Evolutionary conservation across 2,113 vertebrate genomes (phyloP).

Genomic region (Hyaena hyaena): DNA sequence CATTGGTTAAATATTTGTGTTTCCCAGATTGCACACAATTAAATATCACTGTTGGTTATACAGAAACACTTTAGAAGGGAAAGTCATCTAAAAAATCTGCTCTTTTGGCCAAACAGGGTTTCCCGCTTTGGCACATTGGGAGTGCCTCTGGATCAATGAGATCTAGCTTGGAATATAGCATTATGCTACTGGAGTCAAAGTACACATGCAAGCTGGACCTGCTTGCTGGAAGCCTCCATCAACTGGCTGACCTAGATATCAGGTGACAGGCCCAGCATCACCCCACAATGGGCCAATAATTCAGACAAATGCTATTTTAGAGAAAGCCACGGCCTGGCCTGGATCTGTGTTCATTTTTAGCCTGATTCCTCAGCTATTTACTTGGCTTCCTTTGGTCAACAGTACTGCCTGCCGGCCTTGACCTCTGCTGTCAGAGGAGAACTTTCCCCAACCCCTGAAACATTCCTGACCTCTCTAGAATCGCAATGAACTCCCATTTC

Average conservation of each 20-base stretch:
- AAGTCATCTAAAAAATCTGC: background rate
- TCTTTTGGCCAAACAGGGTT: background rate
- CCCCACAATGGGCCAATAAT: background rate
- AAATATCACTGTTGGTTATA: background rate
- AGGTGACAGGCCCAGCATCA: background rate
- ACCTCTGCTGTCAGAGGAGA: background rate
- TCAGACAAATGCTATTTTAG: background rate
- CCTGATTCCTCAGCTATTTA: background rate
- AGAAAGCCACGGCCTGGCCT: constrained; percentile 7
- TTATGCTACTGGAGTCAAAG: background rate
- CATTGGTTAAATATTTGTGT: too few relatives aligned
- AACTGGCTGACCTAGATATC: background rate
- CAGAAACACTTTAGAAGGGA: background rate
- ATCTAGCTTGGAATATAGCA: background rate
- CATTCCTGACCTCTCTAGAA: background rate
- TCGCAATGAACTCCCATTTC: background rate
- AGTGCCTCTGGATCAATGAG: background rate
- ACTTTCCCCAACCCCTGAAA: background rate
- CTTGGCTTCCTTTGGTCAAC: constrained; percentile 9
- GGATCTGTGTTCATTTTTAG: background rate
- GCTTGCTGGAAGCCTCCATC: background rate
- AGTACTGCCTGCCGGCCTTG: background rate
- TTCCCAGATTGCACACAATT: too few relatives aligned
- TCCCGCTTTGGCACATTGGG: background rate
- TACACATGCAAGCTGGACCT: background rate